Conservation (phyloP, 2,797 vertebrate species). For the Chelonia mydas region DNA sequence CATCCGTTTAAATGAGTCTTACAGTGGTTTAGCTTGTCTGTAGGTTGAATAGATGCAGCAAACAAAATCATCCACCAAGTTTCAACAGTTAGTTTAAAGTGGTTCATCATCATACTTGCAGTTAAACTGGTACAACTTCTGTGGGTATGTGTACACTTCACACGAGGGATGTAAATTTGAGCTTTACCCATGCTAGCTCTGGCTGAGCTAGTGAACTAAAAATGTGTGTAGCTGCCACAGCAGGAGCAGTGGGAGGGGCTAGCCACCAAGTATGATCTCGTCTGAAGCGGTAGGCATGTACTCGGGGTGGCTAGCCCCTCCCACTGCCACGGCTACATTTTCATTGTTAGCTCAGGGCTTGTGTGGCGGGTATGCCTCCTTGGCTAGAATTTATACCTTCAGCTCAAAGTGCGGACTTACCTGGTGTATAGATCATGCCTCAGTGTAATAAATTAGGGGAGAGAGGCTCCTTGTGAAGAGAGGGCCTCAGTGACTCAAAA, state of each 20-base stretch:
- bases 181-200: background rate
- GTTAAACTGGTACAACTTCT: background rate
- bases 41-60: background rate
- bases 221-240: background rate
- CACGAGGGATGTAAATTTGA: too few relatives aligned
- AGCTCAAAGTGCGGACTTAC: background rate
- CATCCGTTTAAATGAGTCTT: background rate
- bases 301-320: background rate
- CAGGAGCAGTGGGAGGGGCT: background rate
- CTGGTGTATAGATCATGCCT: background rate
- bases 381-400: too few relatives aligned
- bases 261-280: fast-evolving
- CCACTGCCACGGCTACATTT: background rate
- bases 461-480: background rate
- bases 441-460: background rate
- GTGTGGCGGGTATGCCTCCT: too few relatives aligned
- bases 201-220: background rate
- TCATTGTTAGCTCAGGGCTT: background rate
- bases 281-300: background rate
- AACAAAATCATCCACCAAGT: too few relatives aligned
- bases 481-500: background rate
- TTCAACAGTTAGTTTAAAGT: background rate
- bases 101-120: background rate
- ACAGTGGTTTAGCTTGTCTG: background rate
- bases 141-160: too few relatives aligned